These are phyloP conservation scores for Heteropelma amictum DNA, from an alignment of 2,888 invertebrate species.

Conservation along the genomic window DNA sequence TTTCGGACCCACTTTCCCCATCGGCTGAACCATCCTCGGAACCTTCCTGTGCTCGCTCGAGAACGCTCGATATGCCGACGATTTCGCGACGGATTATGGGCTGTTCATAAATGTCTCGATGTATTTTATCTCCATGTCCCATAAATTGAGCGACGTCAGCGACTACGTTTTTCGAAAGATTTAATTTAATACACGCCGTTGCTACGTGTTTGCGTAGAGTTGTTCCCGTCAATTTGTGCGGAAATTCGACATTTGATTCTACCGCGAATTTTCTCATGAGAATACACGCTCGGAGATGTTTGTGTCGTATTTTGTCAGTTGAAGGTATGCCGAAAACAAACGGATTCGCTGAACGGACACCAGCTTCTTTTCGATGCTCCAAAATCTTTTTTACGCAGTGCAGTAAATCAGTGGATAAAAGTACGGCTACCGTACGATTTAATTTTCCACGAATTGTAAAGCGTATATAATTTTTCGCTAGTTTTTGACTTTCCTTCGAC, in stretches of 20 bases:
- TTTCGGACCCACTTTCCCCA: not conserved
- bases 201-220: constrained; percentile 55
- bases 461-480: too few species aligned
- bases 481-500: too few species aligned
- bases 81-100: constrained; percentile 58
- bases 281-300: constrained; percentile 33
- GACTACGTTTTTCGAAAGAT: constrained; percentile 48
- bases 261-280: constrained; percentile 38
- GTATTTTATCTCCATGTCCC: constrained; percentile 50
- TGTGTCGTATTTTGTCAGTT: not conserved
- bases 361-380: constrained; percentile 29
- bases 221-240: constrained; percentile 52
- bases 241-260: constrained; percentile 42
- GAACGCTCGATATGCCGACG: constrained; percentile 57
- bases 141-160: constrained; percentile 48
- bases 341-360: constrained; percentile 35
- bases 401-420: constrained; percentile 25
- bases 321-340: constrained; percentile 51
- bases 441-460: constrained; percentile 54
- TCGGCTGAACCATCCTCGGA: too few species aligned
- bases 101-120: constrained; percentile 42
- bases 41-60: constrained; percentile 53
- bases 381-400: constrained; percentile 40
- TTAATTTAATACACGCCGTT: constrained; percentile 43
- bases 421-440: constrained; percentile 50